Base-by-base conservation (phyloP, 1,140 invertebrate species). In the Neodiprion virginianus region DNA sequence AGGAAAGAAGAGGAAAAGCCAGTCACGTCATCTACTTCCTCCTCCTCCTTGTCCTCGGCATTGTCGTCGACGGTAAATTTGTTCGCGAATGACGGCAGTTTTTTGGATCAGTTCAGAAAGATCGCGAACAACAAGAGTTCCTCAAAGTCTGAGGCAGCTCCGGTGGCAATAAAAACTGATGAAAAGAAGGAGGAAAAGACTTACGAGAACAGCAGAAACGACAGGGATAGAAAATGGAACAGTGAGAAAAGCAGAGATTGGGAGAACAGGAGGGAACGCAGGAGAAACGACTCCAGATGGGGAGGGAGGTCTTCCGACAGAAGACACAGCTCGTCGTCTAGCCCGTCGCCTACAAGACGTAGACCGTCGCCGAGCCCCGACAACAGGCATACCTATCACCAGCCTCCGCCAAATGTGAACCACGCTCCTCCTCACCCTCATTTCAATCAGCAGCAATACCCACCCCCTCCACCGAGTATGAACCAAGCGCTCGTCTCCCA, bases 31-130 rank as follows among this genome's bases (percentile, higher is more conserved):
- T 1, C 11, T n/a, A 12, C 49, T 47, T 40, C 28, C 28, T 40
- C 28, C 28, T 40, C 28, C 28, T 40, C 28, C 28, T 40, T 40
- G 28, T 40, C 28, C 28, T 40, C 28, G 28, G 8, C 72, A 65
- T 74, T 78, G 21, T 74, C 77, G 5, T 75, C 79, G 28, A 84
- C 82, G 0, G 79, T 91, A 65, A 94, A 94, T 85, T 88, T 93
- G 70, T 96, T 95, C 85, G 92, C 92, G 23, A 95, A 95, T 88
- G 95, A 96, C 88, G 95, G 95, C 8, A 94, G 92, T 79, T 96
- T 96, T 82, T 86, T 96, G 78, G 93, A 93, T 82, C 93, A 95
- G 73, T 96, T 94, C 82, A 94, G 93, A 79, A 93, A 92, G 83
- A 89, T 95, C 75, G 89, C 91, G 1, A 91, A 89, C 75, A 85